Evolutionary conservation across 2,888 invertebrate genomes (phyloP), one percentile per base, ranked within the genome.

Genomic region (Drosophila anceps): DNA sequence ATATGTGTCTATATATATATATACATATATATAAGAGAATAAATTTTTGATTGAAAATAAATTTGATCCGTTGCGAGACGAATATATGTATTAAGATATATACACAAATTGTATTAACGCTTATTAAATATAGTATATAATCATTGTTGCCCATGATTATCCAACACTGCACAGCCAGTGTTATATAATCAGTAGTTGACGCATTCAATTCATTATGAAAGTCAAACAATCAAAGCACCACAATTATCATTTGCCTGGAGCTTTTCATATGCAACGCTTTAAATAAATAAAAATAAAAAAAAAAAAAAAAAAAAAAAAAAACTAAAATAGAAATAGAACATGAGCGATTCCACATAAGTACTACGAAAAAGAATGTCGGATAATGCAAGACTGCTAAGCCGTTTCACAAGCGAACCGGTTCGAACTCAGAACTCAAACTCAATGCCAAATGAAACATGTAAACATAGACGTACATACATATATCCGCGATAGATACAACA

Each of bases 131-230:
- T 50, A 33, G 50, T 48, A 27, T 31, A 13, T 50, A 33, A 20
- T 60, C 35, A 58, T 44, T 48, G 43, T 58, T 44, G 43, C 29
- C n/a, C 33, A 12, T 13, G 48, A 55, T 63, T 67, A 54, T 18
- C 24, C 24, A 67, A 33, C 15, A 66, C 53, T 53, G 37, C n/a
- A 1, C 31, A 24, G 12, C n/a, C 67, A 67, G 24, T 46, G 20
- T 33, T 37, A 12, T 31, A 18, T 18, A 39, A 39, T 31, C 35
- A 2, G 20, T 6, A 46, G 37, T 54, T 51, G 50, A 6, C 35
- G 31, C 15, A 53, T 24, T 15, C 31, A 24, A 35, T 24, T 20
- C 20, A 51, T 4, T 35, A 51, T 20, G 20, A 35, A 24, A 15
- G 18, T 50, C 31, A 15, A 53, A 24, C 33, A 24, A 53, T 24